Evolutionary conservation across 2,888 invertebrate genomes (phyloP).

Genomic region (Drosophila falleni): DNA sequence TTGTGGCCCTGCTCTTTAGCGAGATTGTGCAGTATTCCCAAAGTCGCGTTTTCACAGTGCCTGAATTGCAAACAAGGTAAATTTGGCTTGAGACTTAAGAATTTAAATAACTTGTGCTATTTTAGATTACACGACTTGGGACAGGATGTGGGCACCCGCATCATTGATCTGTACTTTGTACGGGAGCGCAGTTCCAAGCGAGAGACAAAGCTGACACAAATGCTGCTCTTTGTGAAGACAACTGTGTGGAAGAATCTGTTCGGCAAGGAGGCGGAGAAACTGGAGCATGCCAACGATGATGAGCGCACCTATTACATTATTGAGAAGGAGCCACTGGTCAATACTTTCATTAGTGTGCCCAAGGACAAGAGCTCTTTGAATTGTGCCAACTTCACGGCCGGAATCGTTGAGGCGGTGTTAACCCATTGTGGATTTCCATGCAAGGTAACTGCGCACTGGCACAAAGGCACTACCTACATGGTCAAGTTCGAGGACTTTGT

Average conservation of each 20-base stretch:
- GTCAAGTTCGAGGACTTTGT: slow-evolving; percentile 98
- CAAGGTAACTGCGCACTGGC: slow-evolving; percentile 99
- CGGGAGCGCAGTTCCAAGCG: slow-evolving; percentile 97
- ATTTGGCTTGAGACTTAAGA: neutral
- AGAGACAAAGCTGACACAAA: slow-evolving; percentile 97
- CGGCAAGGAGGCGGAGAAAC: slow-evolving; percentile 98
- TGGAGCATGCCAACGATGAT: slow-evolving; percentile 99
- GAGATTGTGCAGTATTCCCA: slow-evolving; percentile 99
- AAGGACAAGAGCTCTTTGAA: slow-evolving; percentile 99
- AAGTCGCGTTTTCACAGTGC: slow-evolving; percentile 96
- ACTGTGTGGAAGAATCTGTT: slow-evolving; percentile 99
- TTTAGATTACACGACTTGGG: slow-evolving; percentile 96
- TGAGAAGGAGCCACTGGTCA: slow-evolving; percentile 98
- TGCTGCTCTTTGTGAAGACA: slow-evolving; percentile 97
- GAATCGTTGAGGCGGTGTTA: slow-evolving; percentile 98
- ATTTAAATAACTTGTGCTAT: neutral
- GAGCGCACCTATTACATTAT: slow-evolving; percentile 99
- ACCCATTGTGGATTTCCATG: slow-evolving; percentile 98
- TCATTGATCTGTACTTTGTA: slow-evolving; percentile 97
- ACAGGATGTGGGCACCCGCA: slow-evolving; percentile 96
- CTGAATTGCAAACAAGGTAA: slow-evolving; percentile 96
- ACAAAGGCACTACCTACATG: slow-evolving; percentile 99
- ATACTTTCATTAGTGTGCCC: slow-evolving; percentile 98
- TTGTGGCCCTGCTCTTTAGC: slow-evolving; percentile 97
- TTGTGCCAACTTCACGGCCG: slow-evolving; percentile 99